Percentiles rank a stretch among this genome's conserved stretches.
These are phyloP conservation scores for Matsumyia berberina DNA, from an alignment of 2,888 invertebrate species.

Conservation along the genomic window DNA sequence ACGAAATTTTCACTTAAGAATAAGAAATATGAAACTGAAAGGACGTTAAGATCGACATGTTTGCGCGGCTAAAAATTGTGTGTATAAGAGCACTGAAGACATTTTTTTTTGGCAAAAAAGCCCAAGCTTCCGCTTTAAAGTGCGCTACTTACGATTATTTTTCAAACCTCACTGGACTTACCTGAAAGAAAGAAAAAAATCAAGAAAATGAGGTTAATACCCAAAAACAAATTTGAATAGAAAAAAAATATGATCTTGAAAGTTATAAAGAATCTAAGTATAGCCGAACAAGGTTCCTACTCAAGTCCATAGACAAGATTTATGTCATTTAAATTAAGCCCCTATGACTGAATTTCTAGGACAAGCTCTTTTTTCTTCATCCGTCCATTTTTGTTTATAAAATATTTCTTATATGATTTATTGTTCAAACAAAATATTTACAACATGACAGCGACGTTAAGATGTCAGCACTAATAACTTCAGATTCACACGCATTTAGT, in stretches of 20 bases:
- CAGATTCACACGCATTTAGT: conserved; percentile 10
- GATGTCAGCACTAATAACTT: conserved; percentile 1
- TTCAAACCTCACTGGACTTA: conserved; percentile 3
- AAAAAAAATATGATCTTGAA: not conserved
- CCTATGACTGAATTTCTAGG: too few relatives aligned
- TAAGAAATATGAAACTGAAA: too few relatives aligned
- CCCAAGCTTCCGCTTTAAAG: too few relatives aligned
- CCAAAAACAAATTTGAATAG: not conserved
- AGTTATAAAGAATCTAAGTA: too few relatives aligned
- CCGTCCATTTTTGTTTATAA: too few relatives aligned
- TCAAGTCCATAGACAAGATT: not conserved
- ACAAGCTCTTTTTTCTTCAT: too few relatives aligned
- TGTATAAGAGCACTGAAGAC: too few relatives aligned
- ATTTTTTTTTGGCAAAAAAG: too few relatives aligned
- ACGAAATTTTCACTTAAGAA: too few relatives aligned
- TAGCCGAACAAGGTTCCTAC: too few relatives aligned
- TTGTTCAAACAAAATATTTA: conserved; percentile 9
- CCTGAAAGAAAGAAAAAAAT: conserved; percentile 2
- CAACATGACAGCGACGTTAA: conserved; percentile 1
- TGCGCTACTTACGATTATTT: not conserved
- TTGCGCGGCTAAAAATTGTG: too few relatives aligned
- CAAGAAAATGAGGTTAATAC: not conserved
- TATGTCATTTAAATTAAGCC: not conserved
- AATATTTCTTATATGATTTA: not conserved
- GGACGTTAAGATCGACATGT: too few relatives aligned